Conservation (phyloP, 2,797 vertebrate species). For the Lepidocolaptes lacrymiger region DNA sequence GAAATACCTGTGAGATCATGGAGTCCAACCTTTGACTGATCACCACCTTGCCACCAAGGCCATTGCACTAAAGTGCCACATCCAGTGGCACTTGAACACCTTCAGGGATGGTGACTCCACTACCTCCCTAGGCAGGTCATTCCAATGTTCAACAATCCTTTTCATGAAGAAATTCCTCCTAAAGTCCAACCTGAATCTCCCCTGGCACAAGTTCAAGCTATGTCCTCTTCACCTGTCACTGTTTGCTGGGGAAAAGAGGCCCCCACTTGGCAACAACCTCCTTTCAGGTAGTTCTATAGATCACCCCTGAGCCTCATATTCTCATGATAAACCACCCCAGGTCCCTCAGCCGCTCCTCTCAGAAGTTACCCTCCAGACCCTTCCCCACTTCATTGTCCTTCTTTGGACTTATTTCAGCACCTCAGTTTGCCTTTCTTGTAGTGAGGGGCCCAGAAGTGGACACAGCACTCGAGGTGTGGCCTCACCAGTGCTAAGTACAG, state of each 20-base stretch:
- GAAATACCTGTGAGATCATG: neutral
- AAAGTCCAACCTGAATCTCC: neutral
- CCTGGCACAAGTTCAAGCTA: neutral
- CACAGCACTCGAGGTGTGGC: rapidly evolving
- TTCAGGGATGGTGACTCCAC: too few relatives aligned
- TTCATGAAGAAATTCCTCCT: neutral
- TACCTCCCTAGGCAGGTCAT: neutral
- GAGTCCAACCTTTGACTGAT: neutral
- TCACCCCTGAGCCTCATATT: neutral
- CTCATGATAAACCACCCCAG: neutral
- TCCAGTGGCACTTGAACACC: neutral
- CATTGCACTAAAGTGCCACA: rapidly evolving
- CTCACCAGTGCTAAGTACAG: rapidly evolving
- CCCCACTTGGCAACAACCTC: neutral
- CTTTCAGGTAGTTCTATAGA: neutral
- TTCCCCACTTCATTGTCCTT: rapidly evolving
- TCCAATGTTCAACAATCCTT: neutral
- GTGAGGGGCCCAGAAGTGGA: rapidly evolving
- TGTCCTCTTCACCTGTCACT: neutral
- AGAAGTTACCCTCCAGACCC: neutral
- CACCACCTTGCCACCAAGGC: neutral
- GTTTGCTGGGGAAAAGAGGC: neutral
- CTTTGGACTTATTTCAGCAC: rapidly evolving
- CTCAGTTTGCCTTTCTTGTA: neutral
- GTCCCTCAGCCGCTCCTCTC: rapidly evolving